Base-by-base conservation (phyloP, 1,140 invertebrate genomes). In the Chelonus insularis region DNA sequence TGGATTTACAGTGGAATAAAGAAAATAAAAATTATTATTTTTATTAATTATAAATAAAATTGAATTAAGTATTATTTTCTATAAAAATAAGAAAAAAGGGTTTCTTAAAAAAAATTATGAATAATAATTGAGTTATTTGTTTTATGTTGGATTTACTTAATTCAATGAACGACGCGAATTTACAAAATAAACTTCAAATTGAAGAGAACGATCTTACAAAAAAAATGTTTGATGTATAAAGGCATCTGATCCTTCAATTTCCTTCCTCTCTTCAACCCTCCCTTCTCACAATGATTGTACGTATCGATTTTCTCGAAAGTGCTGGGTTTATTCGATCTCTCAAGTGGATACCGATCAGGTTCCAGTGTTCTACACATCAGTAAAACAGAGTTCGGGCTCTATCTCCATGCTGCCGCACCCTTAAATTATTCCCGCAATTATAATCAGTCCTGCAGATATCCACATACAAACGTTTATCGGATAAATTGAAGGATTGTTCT, bases 351-450 rank as follows among this genome's bases (percentile, higher is more conserved):
- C 37, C 25, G 50, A 52, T 52, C 50, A 52, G 9, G 9, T 32
- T 32, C 50, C 50, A 14, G 16, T 43, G 16, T 43, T 14, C 41
- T 43, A 52, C 32, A 21, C 50, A 52, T 52, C 50, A 21, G 7
- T 12, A 18, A 21, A 52, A 37, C 16, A 47, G 55, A 58, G 57
- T 69, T 63, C n/a, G n/a, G n/a, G 43, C 66, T 57, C 16, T 65
- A 69, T 63, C 54, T 58, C 68, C 55, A 39, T 57, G 43, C 47
- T 48, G 63, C 61, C 68, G 69, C 71, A 68, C 71, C 71, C 73
- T 76, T 76, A 73, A 78, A 78, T 78, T 78, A 78, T 75, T 57
- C 73, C 64, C 68, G 68, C 75, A 77, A 78, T 78, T 78, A 78
- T 73, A 65, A 50, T 56, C 52, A 20, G 23, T 9, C 16, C 34